phyloP scores from a whole-genome alignment of 2,113 vertebrate species.

The Apus apus region DNA sequence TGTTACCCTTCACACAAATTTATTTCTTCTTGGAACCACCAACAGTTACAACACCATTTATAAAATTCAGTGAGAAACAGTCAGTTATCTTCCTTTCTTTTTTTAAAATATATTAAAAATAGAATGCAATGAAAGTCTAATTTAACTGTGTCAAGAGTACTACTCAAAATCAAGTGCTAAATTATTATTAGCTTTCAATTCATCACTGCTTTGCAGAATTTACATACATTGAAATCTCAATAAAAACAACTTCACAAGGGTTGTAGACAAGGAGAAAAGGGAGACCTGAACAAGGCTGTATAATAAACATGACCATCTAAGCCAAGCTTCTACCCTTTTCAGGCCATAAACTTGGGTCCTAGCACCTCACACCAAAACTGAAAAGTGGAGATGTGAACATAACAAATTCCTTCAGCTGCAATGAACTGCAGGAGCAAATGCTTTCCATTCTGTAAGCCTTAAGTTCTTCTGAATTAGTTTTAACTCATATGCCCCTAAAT shows the following conservation, averaged over 20 bases:
- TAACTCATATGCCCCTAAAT: not conserved
- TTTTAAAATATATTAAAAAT: conserved; percentile 30
- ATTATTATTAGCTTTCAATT: conserved; percentile 52
- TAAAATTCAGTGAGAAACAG: conserved; percentile 16
- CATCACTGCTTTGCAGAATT: conserved; percentile 28
- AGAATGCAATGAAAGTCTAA: conserved; percentile 15
- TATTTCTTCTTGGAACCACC: not conserved
- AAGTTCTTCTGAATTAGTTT: not conserved
- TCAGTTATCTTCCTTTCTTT: conserved; percentile 37
- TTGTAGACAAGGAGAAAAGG: not conserved
- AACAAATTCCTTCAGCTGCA: not conserved
- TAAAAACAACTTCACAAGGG: not conserved
- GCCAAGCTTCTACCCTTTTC: not conserved
- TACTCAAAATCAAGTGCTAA: conserved; percentile 50
- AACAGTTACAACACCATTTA: conserved; percentile 1
- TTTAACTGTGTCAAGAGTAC: conserved; percentile 25
- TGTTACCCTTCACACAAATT: not conserved
- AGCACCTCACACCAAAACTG: not conserved
- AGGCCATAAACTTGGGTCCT: not conserved
- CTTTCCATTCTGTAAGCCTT: not conserved
- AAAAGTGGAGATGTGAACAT: not conserved
- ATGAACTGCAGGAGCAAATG: not conserved
- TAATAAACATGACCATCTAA: not conserved
- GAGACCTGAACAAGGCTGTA: not conserved
- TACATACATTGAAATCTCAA: not conserved